Conservation (phyloP, 2,113 vertebrate species). For the zebrafish (Danio rerio) region DNA sequence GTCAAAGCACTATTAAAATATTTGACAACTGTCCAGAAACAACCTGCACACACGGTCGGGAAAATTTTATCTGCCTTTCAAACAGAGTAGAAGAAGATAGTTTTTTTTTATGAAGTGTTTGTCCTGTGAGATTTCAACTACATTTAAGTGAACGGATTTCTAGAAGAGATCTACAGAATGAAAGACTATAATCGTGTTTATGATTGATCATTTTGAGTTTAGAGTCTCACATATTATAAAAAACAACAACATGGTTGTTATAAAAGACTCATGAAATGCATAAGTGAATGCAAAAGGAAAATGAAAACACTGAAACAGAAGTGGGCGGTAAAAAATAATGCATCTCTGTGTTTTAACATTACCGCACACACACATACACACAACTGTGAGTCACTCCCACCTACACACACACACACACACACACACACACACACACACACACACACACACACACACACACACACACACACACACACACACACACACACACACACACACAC, state of each 20-base stretch:
- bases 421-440: slow-evolving; percentile 24
- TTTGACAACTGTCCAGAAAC: not conserved
- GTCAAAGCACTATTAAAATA: not conserved
- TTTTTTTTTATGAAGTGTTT: not conserved
- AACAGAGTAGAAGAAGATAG: not conserved
- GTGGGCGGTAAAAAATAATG: slow-evolving; percentile 24
- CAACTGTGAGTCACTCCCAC: slow-evolving; percentile 19
- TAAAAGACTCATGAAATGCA: not conserved
- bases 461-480: slow-evolving; percentile 17
- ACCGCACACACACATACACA: slow-evolving; percentile 13
- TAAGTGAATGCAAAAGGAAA: not conserved
- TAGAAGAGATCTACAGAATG: not conserved
- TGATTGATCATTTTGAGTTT: not conserved
- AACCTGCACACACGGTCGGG: not conserved
- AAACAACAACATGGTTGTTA: not conserved
- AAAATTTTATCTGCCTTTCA: not conserved
- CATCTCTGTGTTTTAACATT: slow-evolving; percentile 20
- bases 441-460: slow-evolving; percentile 20
- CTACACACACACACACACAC: slow-evolving; percentile 21
- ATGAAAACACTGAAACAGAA: not conserved
- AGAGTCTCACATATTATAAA: not conserved
- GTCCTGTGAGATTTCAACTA: not conserved
- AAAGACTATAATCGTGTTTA: not conserved
- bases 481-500: slow-evolving; percentile 14
- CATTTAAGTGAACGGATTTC: too few species aligned